phyloP scores from a whole-genome alignment of 2,113 vertebrate genomes.

The Equus przewalskii region DNA sequence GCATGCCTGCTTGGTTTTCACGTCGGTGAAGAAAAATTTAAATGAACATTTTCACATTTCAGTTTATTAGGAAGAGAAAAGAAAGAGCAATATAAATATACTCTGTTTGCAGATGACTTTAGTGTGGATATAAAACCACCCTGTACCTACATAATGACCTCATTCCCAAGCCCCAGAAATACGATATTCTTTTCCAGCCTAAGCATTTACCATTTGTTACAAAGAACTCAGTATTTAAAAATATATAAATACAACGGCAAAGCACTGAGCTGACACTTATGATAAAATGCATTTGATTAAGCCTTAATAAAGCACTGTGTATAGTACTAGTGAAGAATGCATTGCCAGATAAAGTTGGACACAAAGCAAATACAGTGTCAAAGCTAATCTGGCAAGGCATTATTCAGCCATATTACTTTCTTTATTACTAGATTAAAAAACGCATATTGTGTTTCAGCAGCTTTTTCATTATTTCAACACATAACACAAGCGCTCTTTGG shows the following conservation, averaged over 20 bases:
- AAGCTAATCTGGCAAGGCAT: constrained; percentile 93
- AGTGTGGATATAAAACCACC: constrained; percentile 48
- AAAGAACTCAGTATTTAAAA: constrained; percentile 86
- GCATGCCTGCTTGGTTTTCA: constrained; percentile 19
- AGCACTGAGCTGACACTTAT: constrained; percentile 87
- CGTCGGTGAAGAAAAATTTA: background rate
- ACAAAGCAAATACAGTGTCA: constrained; percentile 96
- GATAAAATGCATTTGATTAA: constrained; percentile 91
- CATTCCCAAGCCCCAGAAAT: constrained; percentile 73
- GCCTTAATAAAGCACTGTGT: constrained; percentile 92
- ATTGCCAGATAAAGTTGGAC: constrained; percentile 93
- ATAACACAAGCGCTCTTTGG: constrained; percentile 72
- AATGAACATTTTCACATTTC: constrained; percentile 51
- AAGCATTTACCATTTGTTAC: constrained; percentile 79
- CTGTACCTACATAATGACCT: constrained; percentile 57
- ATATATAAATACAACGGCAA: constrained; percentile 85
- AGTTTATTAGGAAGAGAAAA: constrained; percentile 39
- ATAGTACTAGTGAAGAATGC: constrained; percentile 95
- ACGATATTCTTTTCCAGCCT: constrained; percentile 75
- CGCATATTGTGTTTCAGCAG: constrained; percentile 81
- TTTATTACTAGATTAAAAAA: constrained; percentile 92
- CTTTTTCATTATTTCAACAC: constrained; percentile 77
- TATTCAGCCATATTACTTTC: constrained; percentile 92
- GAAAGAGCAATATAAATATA: background rate
- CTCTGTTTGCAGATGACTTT: constrained; percentile 20